phyloP scores from a whole-genome alignment of 2,797 vertebrate species.

The Hydrolagus colliei region DNA sequence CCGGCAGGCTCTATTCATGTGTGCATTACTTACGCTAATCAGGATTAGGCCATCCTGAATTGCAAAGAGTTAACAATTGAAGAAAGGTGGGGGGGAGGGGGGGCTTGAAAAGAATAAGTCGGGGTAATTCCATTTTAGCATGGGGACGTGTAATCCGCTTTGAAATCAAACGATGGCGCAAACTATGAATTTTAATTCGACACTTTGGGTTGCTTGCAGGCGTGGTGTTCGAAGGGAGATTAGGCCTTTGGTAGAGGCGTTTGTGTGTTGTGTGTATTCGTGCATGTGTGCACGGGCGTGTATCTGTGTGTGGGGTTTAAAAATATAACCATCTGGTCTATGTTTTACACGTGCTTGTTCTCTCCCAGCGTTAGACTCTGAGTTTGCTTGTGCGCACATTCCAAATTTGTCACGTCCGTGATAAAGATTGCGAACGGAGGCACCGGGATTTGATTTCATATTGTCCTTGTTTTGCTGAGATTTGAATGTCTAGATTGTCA shows the following conservation, averaged over 20 bases:
- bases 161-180: constrained; percentile 92
- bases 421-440: no score
- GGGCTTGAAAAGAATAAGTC: constrained; percentile 67
- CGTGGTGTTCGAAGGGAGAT: constrained; percentile 43
- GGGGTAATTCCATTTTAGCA: constrained; percentile 75
- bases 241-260: constrained; percentile 54
- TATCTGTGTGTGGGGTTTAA: constrained; percentile 31
- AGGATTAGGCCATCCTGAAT: constrained; percentile 95
- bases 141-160: constrained; percentile 96
- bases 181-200: constrained; percentile 91
- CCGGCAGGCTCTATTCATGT: constrained; percentile 68
- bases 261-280: not conserved
- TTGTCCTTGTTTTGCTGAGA: no score
- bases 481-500: no score
- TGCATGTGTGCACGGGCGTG: no score
- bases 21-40: constrained; percentile 74
- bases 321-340: constrained; percentile 66
- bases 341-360: constrained; percentile 33
- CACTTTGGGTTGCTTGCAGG: constrained; percentile 60
- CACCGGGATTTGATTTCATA: no score
- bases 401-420: no score
- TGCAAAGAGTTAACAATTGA: constrained; percentile 93
- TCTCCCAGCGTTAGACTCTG: not conserved
- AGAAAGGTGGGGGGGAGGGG: constrained; percentile 54
- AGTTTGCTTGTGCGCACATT: no score